phyloP scores from a whole-genome alignment of 2,113 vertebrate species.

The Campylomormyrus tamandua region DNA sequence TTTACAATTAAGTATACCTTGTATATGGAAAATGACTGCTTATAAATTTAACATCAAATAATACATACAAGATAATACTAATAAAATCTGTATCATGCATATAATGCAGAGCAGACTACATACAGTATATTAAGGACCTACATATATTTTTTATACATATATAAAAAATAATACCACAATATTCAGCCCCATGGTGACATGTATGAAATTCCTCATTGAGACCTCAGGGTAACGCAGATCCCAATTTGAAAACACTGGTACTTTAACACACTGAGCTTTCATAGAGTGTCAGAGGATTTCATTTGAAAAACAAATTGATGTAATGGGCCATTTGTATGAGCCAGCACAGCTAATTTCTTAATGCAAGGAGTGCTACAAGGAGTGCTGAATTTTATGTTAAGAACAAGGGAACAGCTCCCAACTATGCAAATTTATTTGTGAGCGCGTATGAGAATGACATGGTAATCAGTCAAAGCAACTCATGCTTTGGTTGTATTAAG shows the following conservation, averaged over 20 bases:
- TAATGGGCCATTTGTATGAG: background rate
- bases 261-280: background rate
- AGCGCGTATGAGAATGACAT: background rate
- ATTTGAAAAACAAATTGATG: background rate
- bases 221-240: background rate
- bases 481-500: background rate
- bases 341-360: conserved; percentile 7
- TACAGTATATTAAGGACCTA: background rate
- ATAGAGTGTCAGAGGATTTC: background rate
- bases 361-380: background rate
- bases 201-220: background rate
- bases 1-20: background rate
- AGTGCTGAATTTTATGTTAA: background rate
- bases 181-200: background rate
- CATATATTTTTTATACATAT: too few relatives aligned
- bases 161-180: background rate
- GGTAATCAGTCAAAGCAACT: background rate
- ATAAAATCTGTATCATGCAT: background rate
- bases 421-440: conserved; percentile 8
- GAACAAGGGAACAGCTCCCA: background rate
- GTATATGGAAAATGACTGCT: background rate
- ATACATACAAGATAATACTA: background rate
- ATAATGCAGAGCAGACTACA: background rate
- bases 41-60: background rate
- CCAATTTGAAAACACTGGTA: background rate